Percentiles rank a stretch among this genome's conserved stretches.
Evolutionary conservation across 2,888 invertebrate species (phyloP).

Genomic region (Desoria tigrina): DNA sequence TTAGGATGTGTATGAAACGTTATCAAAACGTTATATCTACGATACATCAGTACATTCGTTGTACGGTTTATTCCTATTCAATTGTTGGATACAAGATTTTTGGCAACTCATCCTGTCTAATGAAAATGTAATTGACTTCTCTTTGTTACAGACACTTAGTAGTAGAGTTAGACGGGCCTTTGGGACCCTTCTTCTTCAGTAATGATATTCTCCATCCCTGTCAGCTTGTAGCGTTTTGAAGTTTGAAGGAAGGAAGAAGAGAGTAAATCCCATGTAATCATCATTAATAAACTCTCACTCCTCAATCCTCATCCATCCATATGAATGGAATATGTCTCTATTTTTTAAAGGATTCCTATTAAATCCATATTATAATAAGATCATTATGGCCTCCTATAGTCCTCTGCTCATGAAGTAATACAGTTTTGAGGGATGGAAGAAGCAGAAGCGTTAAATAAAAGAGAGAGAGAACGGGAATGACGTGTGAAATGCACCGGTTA

Average conservation of each 20-base stretch:
- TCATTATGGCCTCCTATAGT: conserved; percentile 34
- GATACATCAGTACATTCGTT: no score
- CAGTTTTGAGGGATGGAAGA: neutral
- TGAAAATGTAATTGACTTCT: conserved; percentile 54
- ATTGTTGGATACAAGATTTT: conserved; percentile 26
- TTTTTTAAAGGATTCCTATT: no score
- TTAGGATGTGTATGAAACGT: no score
- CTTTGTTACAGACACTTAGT: conserved; percentile 49
- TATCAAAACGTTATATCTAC: no score
- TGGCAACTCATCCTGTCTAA: conserved; percentile 53
- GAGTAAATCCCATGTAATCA: conserved; percentile 43
- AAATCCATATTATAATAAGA: no score
- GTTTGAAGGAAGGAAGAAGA: conserved; percentile 27
- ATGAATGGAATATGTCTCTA: no score
- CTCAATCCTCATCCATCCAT: no score
- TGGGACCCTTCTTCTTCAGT: no score
- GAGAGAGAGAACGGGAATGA: conserved; percentile 34
- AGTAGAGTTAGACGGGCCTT: neutral
- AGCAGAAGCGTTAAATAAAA: no score
- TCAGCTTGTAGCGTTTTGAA: conserved; percentile 23
- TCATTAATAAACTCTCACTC: conserved; percentile 47
- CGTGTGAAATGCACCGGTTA: conserved; percentile 53
- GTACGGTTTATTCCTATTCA: conserved; percentile 23
- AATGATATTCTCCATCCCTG: neutral
- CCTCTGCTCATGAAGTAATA: neutral